Percentiles rank a stretch among this genome's conserved stretches.
These are phyloP conservation scores for Theristicus caerulescens DNA, from an alignment of 2,113 vertebrate species.

Conservation along the genomic window DNA sequence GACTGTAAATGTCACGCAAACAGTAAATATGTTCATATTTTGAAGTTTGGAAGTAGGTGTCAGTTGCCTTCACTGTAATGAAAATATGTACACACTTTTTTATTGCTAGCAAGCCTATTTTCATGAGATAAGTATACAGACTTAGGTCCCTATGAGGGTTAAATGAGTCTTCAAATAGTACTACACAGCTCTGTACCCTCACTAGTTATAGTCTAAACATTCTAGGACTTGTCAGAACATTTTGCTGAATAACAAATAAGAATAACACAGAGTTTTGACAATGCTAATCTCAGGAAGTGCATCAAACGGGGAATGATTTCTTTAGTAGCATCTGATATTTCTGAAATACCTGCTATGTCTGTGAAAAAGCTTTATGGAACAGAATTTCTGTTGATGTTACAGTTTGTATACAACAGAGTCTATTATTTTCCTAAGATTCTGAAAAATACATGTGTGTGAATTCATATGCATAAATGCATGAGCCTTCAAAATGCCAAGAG, in stretches of 20 bases:
- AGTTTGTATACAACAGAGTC: not conserved
- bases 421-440: not conserved
- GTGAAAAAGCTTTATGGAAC: not conserved
- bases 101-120: not conserved
- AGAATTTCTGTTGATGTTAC: not conserved
- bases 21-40: slow-evolving; percentile 1
- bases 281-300: not conserved
- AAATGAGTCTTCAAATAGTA: not conserved
- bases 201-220: not conserved
- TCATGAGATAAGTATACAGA: not conserved
- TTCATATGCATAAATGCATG: not conserved
- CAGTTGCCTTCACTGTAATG: not conserved
- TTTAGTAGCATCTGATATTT: not conserved
- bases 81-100: not conserved
- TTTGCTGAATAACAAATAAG: not conserved
- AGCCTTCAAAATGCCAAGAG: not conserved
- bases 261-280: not conserved
- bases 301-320: not conserved
- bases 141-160: not conserved
- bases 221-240: not conserved
- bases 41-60: not conserved
- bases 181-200: not conserved
- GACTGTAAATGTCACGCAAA: not conserved
- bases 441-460: not conserved
- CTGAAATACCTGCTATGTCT: not conserved